A percentile compares a stretch with the other conserved stretches of the same genome.
Conservation (phyloP, 2,797 vertebrate species). For the Coilia nasus region DNA sequence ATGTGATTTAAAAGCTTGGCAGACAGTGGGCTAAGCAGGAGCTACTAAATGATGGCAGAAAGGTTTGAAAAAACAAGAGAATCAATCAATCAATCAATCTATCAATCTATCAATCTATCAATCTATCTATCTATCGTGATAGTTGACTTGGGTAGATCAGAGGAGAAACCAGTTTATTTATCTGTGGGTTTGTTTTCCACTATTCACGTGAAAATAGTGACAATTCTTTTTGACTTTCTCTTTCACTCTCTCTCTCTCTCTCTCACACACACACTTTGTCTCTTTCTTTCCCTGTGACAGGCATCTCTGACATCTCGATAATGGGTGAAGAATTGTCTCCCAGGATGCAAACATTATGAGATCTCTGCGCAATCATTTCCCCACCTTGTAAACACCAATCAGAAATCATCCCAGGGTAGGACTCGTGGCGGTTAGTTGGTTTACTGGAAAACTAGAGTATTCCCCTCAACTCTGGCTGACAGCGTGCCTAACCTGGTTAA, state of each 20-base stretch:
- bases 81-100: not conserved
- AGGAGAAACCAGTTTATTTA: not conserved
- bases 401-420: not conserved
- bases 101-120: no score
- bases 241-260: conserved; percentile 37
- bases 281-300: conserved; percentile 24
- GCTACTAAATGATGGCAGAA: not conserved
- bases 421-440: not conserved
- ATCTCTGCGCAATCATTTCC: not conserved
- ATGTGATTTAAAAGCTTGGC: not conserved
- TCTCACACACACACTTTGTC: conserved; percentile 36
- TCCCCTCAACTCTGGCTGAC: conserved; percentile 64
- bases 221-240: not conserved
- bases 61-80: not conserved
- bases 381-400: not conserved
- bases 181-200: not conserved
- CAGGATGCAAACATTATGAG: not conserved
- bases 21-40: not conserved
- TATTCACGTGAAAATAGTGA: not conserved
- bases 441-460: not conserved
- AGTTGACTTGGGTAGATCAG: not conserved
- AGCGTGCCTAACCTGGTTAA: conserved; percentile 84
- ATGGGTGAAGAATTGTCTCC: not conserved
- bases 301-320: not conserved
- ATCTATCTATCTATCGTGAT: no score